phyloP scores from a whole-genome alignment of 2,888 invertebrate species.

The Bombylius major region DNA sequence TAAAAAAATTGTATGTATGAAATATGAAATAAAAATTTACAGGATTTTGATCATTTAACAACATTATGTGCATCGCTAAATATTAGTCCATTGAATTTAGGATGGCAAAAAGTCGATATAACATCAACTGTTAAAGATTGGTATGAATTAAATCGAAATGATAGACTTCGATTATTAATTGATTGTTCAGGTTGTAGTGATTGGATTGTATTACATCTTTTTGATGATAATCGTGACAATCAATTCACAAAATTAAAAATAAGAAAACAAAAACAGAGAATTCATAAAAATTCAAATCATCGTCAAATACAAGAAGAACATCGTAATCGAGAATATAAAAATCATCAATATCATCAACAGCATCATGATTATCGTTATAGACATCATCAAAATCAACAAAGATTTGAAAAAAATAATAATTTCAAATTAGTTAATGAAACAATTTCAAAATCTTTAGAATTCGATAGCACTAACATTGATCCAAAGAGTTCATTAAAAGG shows the following conservation, averaged over 20 bases:
- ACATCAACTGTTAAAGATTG: conserved; percentile 64
- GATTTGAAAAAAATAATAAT: not conserved
- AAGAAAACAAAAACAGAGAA: not conserved
- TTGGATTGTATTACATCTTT: conserved; percentile 54
- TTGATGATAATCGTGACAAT: conserved; percentile 21
- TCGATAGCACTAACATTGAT: too few relatives aligned
- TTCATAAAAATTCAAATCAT: not conserved
- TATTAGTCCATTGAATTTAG: conserved; percentile 52
- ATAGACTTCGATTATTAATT: conserved; percentile 63
- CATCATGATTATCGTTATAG: not conserved
- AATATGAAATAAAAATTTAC: not conserved
- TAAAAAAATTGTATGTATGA: not conserved
- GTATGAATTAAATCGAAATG: conserved; percentile 41
- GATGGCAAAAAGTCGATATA: conserved; percentile 81
- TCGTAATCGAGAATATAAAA: not conserved
- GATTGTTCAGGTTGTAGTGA: conserved; percentile 74
- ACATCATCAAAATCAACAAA: not conserved
- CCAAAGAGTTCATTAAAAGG: too few relatives aligned
- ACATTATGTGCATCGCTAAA: conserved; percentile 43
- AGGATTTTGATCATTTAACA: conserved; percentile 25
- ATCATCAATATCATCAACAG: not conserved
- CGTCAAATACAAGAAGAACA: not conserved
- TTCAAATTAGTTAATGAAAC: not conserved
- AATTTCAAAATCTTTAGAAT: not conserved
- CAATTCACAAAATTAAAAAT: not conserved